phyloP scores from a whole-genome alignment of 2,797 vertebrate species.

The Zenarchopterus dispar region DNA sequence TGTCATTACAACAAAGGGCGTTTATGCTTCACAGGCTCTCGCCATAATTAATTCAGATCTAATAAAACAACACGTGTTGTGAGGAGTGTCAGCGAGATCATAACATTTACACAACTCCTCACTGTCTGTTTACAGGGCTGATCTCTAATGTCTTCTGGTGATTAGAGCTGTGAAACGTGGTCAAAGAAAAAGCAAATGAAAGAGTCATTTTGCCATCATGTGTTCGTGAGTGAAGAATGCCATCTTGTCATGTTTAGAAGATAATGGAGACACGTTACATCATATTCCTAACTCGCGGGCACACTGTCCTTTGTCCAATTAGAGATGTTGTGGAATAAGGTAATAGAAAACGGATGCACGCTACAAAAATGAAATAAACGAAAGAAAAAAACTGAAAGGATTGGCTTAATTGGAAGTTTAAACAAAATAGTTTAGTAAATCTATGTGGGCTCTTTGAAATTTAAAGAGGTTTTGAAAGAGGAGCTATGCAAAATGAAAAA shows the following conservation, averaged over 20 bases:
- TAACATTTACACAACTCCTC: conserved; percentile 54
- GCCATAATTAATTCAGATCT: conserved; percentile 49
- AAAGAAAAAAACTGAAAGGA: conserved; percentile 32
- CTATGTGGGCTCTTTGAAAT: conserved; percentile 60
- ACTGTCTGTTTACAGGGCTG: conserved; percentile 38
- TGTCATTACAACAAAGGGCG: conserved; percentile 38
- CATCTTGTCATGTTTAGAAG: conserved; percentile 64
- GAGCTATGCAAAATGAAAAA: conserved; percentile 7
- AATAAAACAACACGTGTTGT: conserved; percentile 40
- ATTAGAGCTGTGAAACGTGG: conserved; percentile 32
- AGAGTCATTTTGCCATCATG: conserved; percentile 37
- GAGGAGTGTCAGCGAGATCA: conserved; percentile 34
- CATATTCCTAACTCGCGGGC: conserved; percentile 70
- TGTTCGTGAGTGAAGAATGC: conserved; percentile 41
- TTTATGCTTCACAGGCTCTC: conserved; percentile 31
- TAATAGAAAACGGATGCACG: conserved; percentile 74
- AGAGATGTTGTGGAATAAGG: conserved; percentile 66
- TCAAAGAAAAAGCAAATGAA: conserved; percentile 32
- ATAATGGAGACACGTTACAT: conserved; percentile 61
- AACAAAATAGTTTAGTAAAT: conserved; percentile 63
- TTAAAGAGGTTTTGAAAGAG: background rate
- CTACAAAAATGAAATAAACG: conserved; percentile 19
- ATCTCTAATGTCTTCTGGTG: conserved; percentile 34
- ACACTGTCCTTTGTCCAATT: conserved; percentile 73
- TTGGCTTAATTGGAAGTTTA: conserved; percentile 61